Evolutionary conservation across 2,797 vertebrate species (phyloP), one percentile per base, ranked within the genome.

Genomic region (Masticophis lateralis): DNA sequence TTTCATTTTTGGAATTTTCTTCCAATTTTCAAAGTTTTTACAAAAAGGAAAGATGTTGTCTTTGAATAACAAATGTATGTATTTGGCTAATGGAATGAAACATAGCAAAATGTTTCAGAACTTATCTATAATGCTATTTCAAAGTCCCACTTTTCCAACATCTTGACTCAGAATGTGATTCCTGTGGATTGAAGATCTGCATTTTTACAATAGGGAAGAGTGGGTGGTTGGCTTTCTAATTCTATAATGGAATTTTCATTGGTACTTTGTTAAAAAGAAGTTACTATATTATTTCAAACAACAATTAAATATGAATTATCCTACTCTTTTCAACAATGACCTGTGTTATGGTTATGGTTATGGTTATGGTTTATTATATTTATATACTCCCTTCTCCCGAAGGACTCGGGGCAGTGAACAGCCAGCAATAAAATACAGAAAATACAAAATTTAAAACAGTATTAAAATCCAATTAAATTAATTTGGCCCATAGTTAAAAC

Each of bases 171-270:
- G 89, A 96, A 94, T 95, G 95, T 95, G 93, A 97, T 96, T 96
- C 96, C 91, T 79, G 0, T 0, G 93, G 95, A 97, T 95, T 96
- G 55, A 56, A 94, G 87, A 94, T 25, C 94, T 28, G 88, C 0
- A 59, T 5, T 95, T 90, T 95, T 95, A 0, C 95, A 88, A 95
- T 91, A 0, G 96, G 96, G 93, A 63, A 93, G 92, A 93, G 92
- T 3, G 93, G 8, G 91, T 83, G 93, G 94, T 87, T 89, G 94
- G 94, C 92, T 92, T 60, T 93, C 95, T 95, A 92, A 0, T 93
- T 87, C 66, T 93, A 96, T 93, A 96, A 97, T 96, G 94, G 95
- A 94, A 95, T 2, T 96, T 94, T 96, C 95, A 97, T 96, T 97
- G 96, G 94, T 91, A 11, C 92, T n/a, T 6, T 53, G 86, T 5